Evolutionary conservation across 2,888 invertebrate genomes (phyloP).

Genomic region (Catotricha subobsoleta): DNA sequence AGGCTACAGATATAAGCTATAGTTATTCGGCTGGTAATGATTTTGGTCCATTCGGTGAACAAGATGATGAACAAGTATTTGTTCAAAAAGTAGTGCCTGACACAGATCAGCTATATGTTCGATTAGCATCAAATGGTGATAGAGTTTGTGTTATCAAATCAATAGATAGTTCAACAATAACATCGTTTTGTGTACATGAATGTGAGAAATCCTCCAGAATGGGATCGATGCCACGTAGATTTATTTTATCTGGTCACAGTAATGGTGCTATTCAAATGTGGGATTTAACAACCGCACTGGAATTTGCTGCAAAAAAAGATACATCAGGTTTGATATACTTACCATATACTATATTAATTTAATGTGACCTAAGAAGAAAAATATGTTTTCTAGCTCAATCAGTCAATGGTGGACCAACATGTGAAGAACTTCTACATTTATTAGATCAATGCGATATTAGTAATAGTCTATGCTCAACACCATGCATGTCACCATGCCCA

Average conservation of each 20-base stretch:
- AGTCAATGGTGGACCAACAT: constrained; percentile 72
- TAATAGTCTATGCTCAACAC: constrained; percentile 55
- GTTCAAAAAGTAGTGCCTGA: constrained; percentile 96
- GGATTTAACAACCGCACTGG: constrained; percentile 92
- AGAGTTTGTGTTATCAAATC: constrained; percentile 88
- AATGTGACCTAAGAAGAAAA: no score
- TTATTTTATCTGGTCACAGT: constrained; percentile 81
- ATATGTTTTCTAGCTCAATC: no score
- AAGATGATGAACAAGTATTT: constrained; percentile 95
- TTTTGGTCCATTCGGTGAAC: constrained; percentile 88
- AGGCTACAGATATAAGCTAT: constrained; percentile 44
- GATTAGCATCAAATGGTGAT: constrained; percentile 88
- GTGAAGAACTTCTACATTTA: constrained; percentile 76
- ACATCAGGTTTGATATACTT: constrained; percentile 32
- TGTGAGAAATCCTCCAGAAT: constrained; percentile 91
- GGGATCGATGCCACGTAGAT: constrained; percentile 72
- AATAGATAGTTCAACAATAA: constrained; percentile 84
- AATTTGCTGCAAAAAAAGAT: constrained; percentile 62
- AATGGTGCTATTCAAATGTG: constrained; percentile 94
- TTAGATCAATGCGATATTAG: constrained; percentile 89
- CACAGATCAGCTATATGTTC: constrained; percentile 84
- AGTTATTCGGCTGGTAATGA: constrained; percentile 46
- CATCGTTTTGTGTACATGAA: constrained; percentile 92
- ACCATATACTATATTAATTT: not conserved
- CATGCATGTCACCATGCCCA: constrained; percentile 51